Conservation (phyloP, 2,797 vertebrate species). For the Pachyuromys duprasi region DNA sequence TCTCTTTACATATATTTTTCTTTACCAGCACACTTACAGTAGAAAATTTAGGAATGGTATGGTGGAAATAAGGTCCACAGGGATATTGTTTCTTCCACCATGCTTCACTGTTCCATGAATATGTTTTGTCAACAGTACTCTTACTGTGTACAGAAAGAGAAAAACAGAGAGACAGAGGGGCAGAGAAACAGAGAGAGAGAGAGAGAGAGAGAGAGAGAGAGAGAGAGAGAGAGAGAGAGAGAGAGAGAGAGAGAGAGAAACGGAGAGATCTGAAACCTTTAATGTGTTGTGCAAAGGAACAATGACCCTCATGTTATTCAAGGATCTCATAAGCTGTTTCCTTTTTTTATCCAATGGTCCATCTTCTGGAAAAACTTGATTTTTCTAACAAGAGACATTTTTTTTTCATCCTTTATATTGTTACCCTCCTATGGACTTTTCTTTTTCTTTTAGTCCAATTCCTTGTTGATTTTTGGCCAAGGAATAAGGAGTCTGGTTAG, state of each 20-base stretch:
- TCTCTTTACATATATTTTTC: neutral
- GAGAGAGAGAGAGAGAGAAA: neutral
- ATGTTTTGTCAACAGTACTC: neutral
- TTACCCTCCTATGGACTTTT: neutral
- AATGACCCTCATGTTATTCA: neutral
- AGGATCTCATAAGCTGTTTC: neutral
- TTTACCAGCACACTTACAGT: neutral
- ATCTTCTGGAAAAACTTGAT: neutral
- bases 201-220: too few species aligned
- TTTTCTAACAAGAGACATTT: neutral
- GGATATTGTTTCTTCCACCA: neutral
- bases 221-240: too few species aligned
- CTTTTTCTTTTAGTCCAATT: neutral
- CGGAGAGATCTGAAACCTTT: neutral
- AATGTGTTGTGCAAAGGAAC: neutral
- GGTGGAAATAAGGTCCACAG: neutral
- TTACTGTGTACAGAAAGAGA: neutral
- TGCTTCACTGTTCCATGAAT: neutral
- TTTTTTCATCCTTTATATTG: neutral
- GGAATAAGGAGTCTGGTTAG: neutral
- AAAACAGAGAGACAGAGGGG: too few species aligned
- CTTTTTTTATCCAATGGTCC: neutral
- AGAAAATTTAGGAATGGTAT: neutral
- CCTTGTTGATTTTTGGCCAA: neutral
- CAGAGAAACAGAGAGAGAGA: neutral